phyloP scores from a whole-genome alignment of 2,797 vertebrate genomes.

The Arctocebus calabarensis region DNA sequence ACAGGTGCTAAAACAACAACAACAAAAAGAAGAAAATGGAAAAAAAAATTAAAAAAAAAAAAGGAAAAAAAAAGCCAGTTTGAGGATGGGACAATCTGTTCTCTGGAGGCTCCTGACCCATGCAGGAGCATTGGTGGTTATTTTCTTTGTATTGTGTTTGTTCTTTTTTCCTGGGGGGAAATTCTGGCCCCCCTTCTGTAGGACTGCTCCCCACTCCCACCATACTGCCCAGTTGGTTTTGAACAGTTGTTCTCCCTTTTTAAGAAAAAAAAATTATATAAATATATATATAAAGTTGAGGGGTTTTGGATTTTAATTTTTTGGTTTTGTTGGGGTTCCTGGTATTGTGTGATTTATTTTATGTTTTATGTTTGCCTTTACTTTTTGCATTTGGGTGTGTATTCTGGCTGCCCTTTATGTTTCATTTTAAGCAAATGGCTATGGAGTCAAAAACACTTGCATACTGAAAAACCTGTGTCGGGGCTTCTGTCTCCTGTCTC shows the following conservation, averaged over 20 bases:
- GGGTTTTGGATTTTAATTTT: conserved; percentile 79
- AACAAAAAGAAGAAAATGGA: conserved; percentile 79
- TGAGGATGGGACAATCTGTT: conserved; percentile 87
- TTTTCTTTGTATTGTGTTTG: conserved; percentile 88
- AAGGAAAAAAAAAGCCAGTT: conserved; percentile 69
- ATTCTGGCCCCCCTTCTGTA: conserved; percentile 72
- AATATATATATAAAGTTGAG: conserved; percentile 81
- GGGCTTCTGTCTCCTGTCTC: conserved; percentile 84
- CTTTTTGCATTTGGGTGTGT: conserved; percentile 87
- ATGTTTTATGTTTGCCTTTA: conserved; percentile 75
- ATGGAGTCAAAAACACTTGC: conserved; percentile 91
- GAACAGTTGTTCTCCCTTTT: conserved; percentile 78
- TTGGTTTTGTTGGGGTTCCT: conserved; percentile 67
- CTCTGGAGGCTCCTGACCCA: conserved; percentile 79
- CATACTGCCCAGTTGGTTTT: conserved; percentile 80
- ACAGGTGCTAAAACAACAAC: conserved; percentile 96
- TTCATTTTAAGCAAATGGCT: conserved; percentile 89
- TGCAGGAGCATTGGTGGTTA: conserved; percentile 77
- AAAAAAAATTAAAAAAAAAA: conserved; percentile 27
- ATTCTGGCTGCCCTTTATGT: conserved; percentile 88
- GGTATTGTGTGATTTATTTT: conserved; percentile 78
- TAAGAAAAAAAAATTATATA: conserved; percentile 53
- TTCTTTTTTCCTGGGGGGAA: conserved; percentile 81
- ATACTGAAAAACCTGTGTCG: conserved; percentile 89
- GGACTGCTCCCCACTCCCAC: conserved; percentile 71